phyloP scores from a whole-genome alignment of 2,797 vertebrate species.

The Cryptoprocta ferox region DNA sequence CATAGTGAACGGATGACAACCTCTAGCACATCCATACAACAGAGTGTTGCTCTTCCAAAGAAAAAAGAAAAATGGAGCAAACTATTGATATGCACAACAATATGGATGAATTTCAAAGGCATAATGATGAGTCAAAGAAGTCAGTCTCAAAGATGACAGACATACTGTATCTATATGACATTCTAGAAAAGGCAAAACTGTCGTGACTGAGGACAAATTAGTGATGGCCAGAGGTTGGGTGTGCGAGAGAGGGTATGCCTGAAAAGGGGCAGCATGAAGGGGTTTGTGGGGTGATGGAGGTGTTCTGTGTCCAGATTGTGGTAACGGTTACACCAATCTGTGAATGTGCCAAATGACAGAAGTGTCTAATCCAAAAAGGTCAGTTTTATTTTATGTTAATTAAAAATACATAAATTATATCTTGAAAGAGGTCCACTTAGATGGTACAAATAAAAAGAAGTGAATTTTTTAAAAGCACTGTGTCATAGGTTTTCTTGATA shows the following conservation, averaged over 20 bases:
- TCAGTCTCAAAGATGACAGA: background rate
- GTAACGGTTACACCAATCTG: background rate
- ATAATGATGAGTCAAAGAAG: background rate
- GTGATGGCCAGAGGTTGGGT: background rate
- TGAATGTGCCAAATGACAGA: background rate
- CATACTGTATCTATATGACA: background rate
- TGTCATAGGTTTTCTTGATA: background rate
- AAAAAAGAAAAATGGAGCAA: background rate
- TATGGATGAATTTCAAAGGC: background rate
- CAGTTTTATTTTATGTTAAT: background rate
- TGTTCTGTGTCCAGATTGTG: background rate
- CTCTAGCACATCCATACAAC: background rate
- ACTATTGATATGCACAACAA: background rate
- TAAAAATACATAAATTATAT: background rate
- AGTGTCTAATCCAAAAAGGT: background rate
- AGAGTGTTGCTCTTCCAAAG: background rate
- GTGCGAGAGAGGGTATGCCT: background rate
- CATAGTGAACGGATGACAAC: background rate
- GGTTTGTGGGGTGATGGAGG: too few species aligned
- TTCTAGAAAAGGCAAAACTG: background rate
- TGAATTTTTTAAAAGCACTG: background rate
- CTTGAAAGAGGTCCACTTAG: background rate
- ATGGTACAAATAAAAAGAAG: background rate
- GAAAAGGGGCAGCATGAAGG: background rate
- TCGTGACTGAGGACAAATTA: background rate